Evolutionary conservation across 1,140 invertebrate genomes (phyloP).

Genomic region (Drusus annulatus): DNA sequence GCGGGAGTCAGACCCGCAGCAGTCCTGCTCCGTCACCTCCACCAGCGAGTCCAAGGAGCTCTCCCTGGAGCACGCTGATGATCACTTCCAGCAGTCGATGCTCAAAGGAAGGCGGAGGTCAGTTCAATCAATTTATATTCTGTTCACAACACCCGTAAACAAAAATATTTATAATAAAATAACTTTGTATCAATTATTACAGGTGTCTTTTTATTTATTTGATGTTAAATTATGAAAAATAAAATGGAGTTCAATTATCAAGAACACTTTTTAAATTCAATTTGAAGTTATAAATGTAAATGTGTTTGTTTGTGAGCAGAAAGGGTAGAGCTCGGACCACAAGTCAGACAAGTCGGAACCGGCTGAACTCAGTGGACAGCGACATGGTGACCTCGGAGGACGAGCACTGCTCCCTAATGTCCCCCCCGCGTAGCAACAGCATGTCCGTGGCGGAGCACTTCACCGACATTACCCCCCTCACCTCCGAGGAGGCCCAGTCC

Average conservation of each 20-base stretch:
- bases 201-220: not conserved
- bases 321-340: constrained; percentile 78
- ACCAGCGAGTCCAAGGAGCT: constrained; percentile 50
- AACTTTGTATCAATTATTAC: too few species aligned
- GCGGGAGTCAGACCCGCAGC: constrained; percentile 68
- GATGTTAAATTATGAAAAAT: not conserved
- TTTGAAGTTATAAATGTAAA: constrained; percentile 51
- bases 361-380: constrained; percentile 82
- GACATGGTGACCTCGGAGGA: constrained; percentile 76
- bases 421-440: constrained; percentile 31
- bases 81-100: constrained; percentile 66
- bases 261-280: constrained; percentile 5
- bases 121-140: not conserved
- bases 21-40: constrained; percentile 37
- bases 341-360: constrained; percentile 74
- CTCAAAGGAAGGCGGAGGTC: constrained; percentile 66
- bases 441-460: constrained; percentile 28
- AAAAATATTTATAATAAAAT: too few species aligned
- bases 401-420: constrained; percentile 50
- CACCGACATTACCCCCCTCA: constrained; percentile 20
- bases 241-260: not conserved
- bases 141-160: too few species aligned
- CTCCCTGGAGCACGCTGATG: constrained; percentile 62
- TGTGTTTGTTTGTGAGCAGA: constrained; percentile 63
- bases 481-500: constrained; percentile 11